Evolutionary conservation across 2,797 vertebrate species (phyloP).

Genomic region (Sebastes minor): DNA sequence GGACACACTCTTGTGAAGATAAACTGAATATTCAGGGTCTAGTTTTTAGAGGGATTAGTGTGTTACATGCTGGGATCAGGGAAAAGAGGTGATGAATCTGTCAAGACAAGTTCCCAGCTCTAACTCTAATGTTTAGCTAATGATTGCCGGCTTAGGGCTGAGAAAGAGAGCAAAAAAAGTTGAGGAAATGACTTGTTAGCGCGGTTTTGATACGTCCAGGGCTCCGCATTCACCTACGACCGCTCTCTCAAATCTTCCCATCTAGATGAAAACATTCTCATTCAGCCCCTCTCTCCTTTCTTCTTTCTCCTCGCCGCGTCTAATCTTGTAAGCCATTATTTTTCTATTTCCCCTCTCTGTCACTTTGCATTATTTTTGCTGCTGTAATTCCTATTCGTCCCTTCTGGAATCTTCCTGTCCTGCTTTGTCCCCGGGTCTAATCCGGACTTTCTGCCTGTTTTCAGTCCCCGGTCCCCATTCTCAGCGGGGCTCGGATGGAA

Average conservation of each 20-base stretch:
- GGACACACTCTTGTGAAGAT: slow-evolving; percentile 22
- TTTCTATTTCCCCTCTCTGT: slow-evolving; percentile 96
- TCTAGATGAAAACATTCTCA: slow-evolving; percentile 88
- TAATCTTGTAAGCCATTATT: slow-evolving; percentile 92
- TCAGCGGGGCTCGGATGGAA: slow-evolving; percentile 89
- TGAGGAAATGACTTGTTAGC: slow-evolving; percentile 85
- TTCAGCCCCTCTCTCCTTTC: slow-evolving; percentile 79
- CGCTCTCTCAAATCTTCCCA: slow-evolving; percentile 81
- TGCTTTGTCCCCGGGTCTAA: slow-evolving; percentile 90
- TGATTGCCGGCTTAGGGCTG: slow-evolving; percentile 72
- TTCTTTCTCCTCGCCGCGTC: slow-evolving; percentile 76
- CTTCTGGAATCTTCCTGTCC: slow-evolving; percentile 95
- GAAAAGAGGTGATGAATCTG: slow-evolving; percentile 79
- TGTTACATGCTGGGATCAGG: slow-evolving; percentile 69
- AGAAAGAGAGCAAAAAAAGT: slow-evolving; percentile 70
- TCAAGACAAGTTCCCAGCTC: slow-evolving; percentile 77
- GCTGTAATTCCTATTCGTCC: slow-evolving; percentile 95
- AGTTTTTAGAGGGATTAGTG: slow-evolving; percentile 66
- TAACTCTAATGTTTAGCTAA: slow-evolving; percentile 81
- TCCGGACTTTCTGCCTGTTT: slow-evolving; percentile 91
- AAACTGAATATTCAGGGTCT: slow-evolving; percentile 45
- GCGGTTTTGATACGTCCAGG: slow-evolving; percentile 75
- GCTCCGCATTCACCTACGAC: slow-evolving; percentile 76
- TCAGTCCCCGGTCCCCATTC: slow-evolving; percentile 83
- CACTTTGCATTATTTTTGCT: slow-evolving; percentile 94